Conservation (phyloP, 2,113 vertebrate genomes). For the Pyxicephalus adspersus region DNA sequence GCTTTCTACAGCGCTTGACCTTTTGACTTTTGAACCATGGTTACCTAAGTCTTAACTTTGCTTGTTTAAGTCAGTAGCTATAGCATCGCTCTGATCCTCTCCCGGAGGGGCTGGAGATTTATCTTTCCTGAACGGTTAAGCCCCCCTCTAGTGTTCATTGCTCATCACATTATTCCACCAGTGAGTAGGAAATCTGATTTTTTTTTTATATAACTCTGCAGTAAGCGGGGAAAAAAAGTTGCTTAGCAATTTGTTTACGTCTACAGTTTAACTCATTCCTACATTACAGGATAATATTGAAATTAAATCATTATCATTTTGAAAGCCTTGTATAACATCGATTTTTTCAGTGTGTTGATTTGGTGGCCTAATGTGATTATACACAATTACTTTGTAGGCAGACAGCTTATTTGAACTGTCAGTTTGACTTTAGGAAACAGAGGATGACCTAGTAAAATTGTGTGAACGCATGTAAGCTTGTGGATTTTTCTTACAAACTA, state of each 20-base stretch:
- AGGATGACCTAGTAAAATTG: neutral
- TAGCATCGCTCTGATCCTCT: slow-evolving; percentile 68
- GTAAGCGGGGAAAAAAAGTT: slow-evolving; percentile 47
- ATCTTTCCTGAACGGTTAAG: slow-evolving; percentile 83
- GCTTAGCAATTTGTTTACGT: slow-evolving; percentile 49
- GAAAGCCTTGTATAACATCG: slow-evolving; percentile 16
- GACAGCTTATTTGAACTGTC: slow-evolving; percentile 40
- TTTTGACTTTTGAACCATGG: slow-evolving; percentile 83
- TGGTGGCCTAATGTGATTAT: slow-evolving; percentile 44
- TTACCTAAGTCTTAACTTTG: slow-evolving; percentile 77
- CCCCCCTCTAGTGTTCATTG: slow-evolving; percentile 97
- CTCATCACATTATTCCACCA: slow-evolving; percentile 73
- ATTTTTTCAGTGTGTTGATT: slow-evolving; percentile 3
- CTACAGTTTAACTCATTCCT: slow-evolving; percentile 33
- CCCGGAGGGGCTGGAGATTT: slow-evolving; percentile 68
- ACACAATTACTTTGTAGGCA: slow-evolving; percentile 26
- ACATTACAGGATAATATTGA: slow-evolving; percentile 56
- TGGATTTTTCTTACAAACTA: slow-evolving; percentile 49
- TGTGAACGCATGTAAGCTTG: slow-evolving; percentile 40
- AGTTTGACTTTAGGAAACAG: slow-evolving; percentile 22
- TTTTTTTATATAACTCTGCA: slow-evolving; percentile 59
- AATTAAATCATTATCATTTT: slow-evolving; percentile 40
- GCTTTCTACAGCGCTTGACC: slow-evolving; percentile 77
- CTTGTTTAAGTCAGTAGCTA: slow-evolving; percentile 76
- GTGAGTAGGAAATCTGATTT: slow-evolving; percentile 59